A percentile compares a stretch with the other conserved stretches of the same genome.
Conservation (phyloP, 2,888 invertebrate species). For the Ecliptopera silaceata region DNA sequence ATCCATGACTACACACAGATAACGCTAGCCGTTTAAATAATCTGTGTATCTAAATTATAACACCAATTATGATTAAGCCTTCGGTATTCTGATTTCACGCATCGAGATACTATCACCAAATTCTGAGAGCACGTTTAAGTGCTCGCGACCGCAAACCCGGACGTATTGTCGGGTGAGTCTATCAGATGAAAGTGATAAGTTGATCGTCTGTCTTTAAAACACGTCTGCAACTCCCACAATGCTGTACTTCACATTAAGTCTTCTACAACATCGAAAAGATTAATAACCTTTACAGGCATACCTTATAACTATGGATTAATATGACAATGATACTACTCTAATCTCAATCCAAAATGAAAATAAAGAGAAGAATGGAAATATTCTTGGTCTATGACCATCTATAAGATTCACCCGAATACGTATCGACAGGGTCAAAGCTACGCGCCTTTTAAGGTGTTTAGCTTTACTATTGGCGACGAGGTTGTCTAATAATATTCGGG, state of each 20-base stretch:
- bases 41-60: slow-evolving; percentile 21
- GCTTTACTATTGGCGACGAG: slow-evolving; percentile 11
- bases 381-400: background rate
- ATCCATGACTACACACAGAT: slow-evolving; percentile 25
- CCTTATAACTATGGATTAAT: slow-evolving; percentile 12
- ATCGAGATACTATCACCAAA: background rate
- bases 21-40: slow-evolving; percentile 29
- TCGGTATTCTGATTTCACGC: background rate
- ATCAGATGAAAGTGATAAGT: background rate
- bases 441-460: background rate
- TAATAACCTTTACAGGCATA: slow-evolving; percentile 3
- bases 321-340: slow-evolving; percentile 17
- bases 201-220: background rate
- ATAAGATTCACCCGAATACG: background rate
- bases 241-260: background rate
- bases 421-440: background rate
- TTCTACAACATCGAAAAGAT: slow-evolving; percentile 14
- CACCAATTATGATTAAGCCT: slow-evolving; percentile 12
- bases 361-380: slow-evolving; percentile 26
- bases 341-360: slow-evolving; percentile 25
- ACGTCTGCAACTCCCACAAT: slow-evolving; percentile 4
- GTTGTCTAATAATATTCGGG: background rate
- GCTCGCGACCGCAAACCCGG: background rate
- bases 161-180: background rate
- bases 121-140: background rate